Evolutionary conservation across 2,113 vertebrate genomes (phyloP), one percentile per base, ranked within the genome.

Genomic region (Azemiops feae): DNA sequence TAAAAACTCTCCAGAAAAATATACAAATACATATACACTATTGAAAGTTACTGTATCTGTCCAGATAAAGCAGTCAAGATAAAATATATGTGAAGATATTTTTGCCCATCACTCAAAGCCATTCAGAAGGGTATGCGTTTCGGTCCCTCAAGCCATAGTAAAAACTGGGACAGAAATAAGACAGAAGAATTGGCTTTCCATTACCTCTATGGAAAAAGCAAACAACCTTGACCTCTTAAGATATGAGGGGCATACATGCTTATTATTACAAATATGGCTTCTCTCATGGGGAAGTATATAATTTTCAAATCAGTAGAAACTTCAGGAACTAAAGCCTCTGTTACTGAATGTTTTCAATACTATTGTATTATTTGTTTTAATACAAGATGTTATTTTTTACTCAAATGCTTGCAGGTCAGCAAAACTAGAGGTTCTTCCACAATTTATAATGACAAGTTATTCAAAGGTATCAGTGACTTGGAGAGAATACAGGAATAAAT

Each of bases 301-400:
- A 43, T 57, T n/a, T 94, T 92, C 88, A 93, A 85, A 54, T 4
- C 69, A 85, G 22, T 52, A 69, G 52, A 55, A 95, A 55, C 53
- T 69, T 89, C 45, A 23, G 69, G 93, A 94, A 23, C 5, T 90
- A 22, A 92, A 89, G 9, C 2, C 52, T 45, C 47, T 81, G 3
- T 27, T 87, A 47, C 89, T 93, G 92, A 92, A 94, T 43, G 50
- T 1, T 20, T 55, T 58, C 60, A 90, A 87, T 0, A 52, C 7
- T 91, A 60, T 23, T 27, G 5, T 69, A 91, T 52, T 7, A 85
- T 47, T 94, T 30, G 12, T 50, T 43, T 22, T 87, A 55, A 25
- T 54, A 22, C 55, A 34, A 85, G 12, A 10, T 45, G 20, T 4
- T 22, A 20, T 25, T 45, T 34, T 30, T 74, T 74, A 18, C 14